These are phyloP conservation scores for Wasmannia auropunctata DNA, from an alignment of 1,140 invertebrate genomes.

Conservation along the genomic window DNA sequence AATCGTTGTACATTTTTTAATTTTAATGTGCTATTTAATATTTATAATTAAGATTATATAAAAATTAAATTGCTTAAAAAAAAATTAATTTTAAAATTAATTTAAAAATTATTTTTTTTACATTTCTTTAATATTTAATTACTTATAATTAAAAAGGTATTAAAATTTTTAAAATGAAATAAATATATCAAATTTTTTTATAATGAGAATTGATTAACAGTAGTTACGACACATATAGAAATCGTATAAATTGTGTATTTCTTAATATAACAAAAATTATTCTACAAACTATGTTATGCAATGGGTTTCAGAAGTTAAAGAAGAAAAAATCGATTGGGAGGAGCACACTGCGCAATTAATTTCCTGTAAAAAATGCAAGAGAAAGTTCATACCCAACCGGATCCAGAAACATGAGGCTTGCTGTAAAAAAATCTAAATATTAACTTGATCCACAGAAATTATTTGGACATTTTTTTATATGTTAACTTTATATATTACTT, in stretches of 20 bases:
- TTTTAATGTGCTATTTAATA: neutral
- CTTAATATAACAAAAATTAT: neutral
- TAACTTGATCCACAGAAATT: too few relatives aligned
- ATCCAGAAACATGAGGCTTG: slow-evolving; percentile 69
- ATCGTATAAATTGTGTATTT: neutral
- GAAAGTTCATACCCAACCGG: slow-evolving; percentile 73
- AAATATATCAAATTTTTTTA: neutral
- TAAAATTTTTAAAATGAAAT: neutral
- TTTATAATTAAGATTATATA: neutral
- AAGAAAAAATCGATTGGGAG: slow-evolving; percentile 71
- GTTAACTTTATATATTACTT: neutral
- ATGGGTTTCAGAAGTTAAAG: slow-evolving; percentile 61
- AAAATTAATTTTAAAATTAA: too few relatives aligned
- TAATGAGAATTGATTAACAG: neutral
- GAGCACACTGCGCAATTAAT: slow-evolving; percentile 68
- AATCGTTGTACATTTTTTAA: slow-evolving; percentile 1
- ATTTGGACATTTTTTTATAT: too few relatives aligned
- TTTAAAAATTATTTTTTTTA: neutral
- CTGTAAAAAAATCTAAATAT: slow-evolving; percentile 68
- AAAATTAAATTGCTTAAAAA: neutral
- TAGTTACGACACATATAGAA: neutral
- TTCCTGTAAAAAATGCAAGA: slow-evolving; percentile 70
- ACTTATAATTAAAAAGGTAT: neutral
- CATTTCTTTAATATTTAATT: neutral
- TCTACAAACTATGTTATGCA: neutral